A percentile compares a stretch with the other conserved stretches of the same genome.
These are phyloP conservation scores for Pachypsylla venusta DNA, from an alignment of 1,140 invertebrate species.

Conservation along the genomic window DNA sequence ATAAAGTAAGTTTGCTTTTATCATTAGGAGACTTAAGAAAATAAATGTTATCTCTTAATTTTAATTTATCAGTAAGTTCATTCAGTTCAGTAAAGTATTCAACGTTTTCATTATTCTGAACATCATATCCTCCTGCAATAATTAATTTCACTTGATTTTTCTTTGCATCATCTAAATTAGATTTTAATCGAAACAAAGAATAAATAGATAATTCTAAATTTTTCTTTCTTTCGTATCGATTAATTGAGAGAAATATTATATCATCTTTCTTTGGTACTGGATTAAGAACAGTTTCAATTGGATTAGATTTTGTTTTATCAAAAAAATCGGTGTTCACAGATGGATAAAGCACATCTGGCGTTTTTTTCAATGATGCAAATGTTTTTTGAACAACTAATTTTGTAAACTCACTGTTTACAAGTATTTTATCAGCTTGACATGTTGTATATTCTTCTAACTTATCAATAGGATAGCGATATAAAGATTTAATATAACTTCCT, in stretches of 20 bases:
- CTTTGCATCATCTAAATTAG: slow-evolving; percentile 35
- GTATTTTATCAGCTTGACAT: slow-evolving; percentile 62
- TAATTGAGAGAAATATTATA: slow-evolving; percentile 79
- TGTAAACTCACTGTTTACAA: slow-evolving; percentile 94
- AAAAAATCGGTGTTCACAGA: slow-evolving; percentile 73
- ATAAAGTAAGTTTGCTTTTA: slow-evolving; percentile 60
- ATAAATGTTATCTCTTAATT: slow-evolving; percentile 56
- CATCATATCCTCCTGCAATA: slow-evolving; percentile 96
- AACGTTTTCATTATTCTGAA: slow-evolving; percentile 74
- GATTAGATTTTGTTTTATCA: slow-evolving; percentile 32
- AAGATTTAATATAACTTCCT: slow-evolving; percentile 48
- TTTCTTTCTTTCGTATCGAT: slow-evolving; percentile 96
- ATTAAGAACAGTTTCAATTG: neutral
- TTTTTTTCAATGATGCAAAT: slow-evolving; percentile 50
- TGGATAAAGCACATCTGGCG: slow-evolving; percentile 81
- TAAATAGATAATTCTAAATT: slow-evolving; percentile 71
- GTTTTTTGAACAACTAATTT: slow-evolving; percentile 67
- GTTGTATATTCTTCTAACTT: slow-evolving; percentile 85
- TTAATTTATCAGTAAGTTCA: slow-evolving; percentile 42
- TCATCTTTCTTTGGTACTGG: slow-evolving; percentile 30
- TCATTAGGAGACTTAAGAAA: slow-evolving; percentile 81
- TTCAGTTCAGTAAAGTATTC: slow-evolving; percentile 70
- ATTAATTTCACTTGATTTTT: slow-evolving; percentile 61
- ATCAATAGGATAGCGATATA: slow-evolving; percentile 83
- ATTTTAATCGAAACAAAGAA: slow-evolving; percentile 52